Conservation (phyloP, 2,113 vertebrate genomes). For the Narcine bancroftii region DNA sequence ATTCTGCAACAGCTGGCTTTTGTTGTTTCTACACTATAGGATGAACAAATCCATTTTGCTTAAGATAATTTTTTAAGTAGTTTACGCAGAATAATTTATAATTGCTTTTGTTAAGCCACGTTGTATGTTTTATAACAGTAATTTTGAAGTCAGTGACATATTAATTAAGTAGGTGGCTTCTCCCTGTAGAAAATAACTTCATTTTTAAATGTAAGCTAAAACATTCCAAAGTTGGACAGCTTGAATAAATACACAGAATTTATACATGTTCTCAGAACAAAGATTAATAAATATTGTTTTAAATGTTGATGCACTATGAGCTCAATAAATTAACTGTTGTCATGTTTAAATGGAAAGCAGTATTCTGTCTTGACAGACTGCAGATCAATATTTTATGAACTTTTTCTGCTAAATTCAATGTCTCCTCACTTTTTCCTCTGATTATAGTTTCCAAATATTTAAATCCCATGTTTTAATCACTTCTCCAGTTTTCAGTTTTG, state of each 20-base stretch:
- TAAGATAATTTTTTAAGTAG: not conserved
- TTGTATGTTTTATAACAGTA: not conserved
- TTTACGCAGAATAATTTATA: not conserved
- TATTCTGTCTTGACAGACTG: not conserved
- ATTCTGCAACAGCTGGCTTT: not conserved
- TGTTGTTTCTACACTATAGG: not conserved
- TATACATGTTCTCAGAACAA: not conserved
- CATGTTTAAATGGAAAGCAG: not conserved
- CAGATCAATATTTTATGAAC: not conserved
- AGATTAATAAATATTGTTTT: not conserved
- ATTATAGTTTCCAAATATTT: not conserved
- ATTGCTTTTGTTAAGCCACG: not conserved
- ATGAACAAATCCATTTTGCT: not conserved
- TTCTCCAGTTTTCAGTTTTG: not conserved
- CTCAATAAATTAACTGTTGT: not conserved
- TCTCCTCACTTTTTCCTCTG: not conserved
- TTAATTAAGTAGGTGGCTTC: not conserved
- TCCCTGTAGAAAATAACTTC: not conserved
- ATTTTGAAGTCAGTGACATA: not conserved
- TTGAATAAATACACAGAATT: not conserved
- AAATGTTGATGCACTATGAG: not conserved
- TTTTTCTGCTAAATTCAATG: not conserved
- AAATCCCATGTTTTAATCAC: not conserved
- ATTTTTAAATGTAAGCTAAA: not conserved
- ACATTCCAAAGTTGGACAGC: not conserved